Evolutionary conservation across 2,888 invertebrate genomes (phyloP), one percentile per base, ranked within the genome.

Genomic region (Hylaea fasciaria): DNA sequence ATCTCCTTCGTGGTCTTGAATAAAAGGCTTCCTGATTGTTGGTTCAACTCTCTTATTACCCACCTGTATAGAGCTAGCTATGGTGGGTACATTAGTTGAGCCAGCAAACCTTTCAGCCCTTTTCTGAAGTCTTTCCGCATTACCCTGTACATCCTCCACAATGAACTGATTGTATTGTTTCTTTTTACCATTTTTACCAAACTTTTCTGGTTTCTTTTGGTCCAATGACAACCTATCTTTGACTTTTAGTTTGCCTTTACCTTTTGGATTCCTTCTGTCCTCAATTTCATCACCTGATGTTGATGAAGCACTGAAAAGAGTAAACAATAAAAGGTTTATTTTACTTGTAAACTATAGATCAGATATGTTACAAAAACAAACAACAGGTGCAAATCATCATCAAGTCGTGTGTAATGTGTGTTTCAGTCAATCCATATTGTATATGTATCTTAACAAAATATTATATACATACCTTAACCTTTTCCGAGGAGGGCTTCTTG

Each of bases 61-160:
- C 64, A 79, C 78, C 74, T 91, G 91, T 40, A 85, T 76, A 55
- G 89, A 89, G 73, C 89, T 93, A 60, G 91, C 89, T 74, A 92
- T 90, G 78, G 92, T 90, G 70, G 93, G 93, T 68, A 92, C 85
- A 78, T 78, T 78, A 63, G 70, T 63, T 62, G 77, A 62, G 68
- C 92, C 93, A 74, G 93, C 94, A 93, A 98, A 98, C 75, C 98
- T 94, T 62, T 97, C 98, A 50, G 98, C 98, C 73, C 98, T 94
- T 82, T 97, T 97, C 82, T 96, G 96, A 71, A 98, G 93, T 74
- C 96, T 94, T 78, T 96, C 96, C 69, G 95, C 94, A 87, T 96
- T 96, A 72, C 95, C 96, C 79, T 95, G 95, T 71, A 95, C 93
- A 79, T 94, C 94, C 71, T 95, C 94, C 81, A 94, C 88, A 78